These are phyloP conservation scores for Mesembrinibis cayennensis DNA, from an alignment of 2,113 vertebrate genomes.

Conservation along the genomic window DNA sequence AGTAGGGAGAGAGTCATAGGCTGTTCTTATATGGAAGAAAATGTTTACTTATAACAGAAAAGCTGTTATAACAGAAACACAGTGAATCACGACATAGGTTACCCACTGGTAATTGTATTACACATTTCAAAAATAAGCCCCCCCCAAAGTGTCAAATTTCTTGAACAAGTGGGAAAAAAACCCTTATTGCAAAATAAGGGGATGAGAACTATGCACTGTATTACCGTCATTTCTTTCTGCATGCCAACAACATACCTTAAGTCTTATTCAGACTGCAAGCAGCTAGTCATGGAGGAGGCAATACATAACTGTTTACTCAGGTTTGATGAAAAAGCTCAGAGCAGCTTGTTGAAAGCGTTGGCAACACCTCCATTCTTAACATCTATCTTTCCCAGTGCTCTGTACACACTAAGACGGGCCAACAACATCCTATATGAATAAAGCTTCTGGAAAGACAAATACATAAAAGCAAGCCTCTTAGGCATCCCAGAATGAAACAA, in stretches of 20 bases:
- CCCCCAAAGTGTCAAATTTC: neutral
- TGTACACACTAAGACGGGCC: neutral
- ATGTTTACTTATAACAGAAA: neutral
- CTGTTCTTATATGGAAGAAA: neutral
- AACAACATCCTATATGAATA: neutral
- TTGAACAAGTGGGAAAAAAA: neutral
- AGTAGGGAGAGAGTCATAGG: rapidly evolving
- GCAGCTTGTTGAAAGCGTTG: neutral
- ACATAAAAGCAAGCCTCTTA: neutral
- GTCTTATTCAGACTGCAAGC: neutral
- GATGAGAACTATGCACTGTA: neutral
- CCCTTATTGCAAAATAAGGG: neutral
- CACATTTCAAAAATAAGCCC: neutral
- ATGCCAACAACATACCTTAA: neutral
- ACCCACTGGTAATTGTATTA: neutral
- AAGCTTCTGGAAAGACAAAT: neutral
- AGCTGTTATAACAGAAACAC: neutral
- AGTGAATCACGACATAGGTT: neutral
- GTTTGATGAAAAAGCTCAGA: neutral
- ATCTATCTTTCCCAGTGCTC: neutral
- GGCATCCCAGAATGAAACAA: neutral
- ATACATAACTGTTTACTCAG: neutral
- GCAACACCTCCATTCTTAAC: neutral
- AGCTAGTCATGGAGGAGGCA: neutral
- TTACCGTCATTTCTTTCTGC: neutral